These are phyloP conservation scores for Ptychadena robeensis DNA, from an alignment of 2,797 vertebrate genomes.

Conservation along the genomic window DNA sequence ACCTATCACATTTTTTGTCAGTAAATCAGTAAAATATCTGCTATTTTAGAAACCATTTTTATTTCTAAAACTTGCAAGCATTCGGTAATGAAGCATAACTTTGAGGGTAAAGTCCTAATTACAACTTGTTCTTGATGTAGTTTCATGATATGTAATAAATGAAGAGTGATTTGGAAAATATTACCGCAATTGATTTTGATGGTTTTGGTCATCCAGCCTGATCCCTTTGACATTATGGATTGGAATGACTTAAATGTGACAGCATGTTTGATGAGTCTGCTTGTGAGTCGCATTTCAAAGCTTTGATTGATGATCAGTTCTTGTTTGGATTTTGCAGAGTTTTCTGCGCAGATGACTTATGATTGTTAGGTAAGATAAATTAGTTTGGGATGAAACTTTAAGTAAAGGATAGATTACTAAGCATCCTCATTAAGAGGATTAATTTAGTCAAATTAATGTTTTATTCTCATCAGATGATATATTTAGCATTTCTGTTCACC, in stretches of 20 bases:
- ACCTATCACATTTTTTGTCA: background rate
- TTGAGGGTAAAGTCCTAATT: background rate
- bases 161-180: slow-evolving; percentile 8
- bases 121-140: slow-evolving; percentile 11
- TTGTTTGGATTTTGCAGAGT: slow-evolving; percentile 32
- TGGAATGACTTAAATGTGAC: slow-evolving; percentile 21
- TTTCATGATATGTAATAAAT: slow-evolving; percentile 5
- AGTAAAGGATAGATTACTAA: slow-evolving; percentile 32
- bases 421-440: slow-evolving; percentile 24
- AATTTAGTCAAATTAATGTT: slow-evolving; percentile 20
- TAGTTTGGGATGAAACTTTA: slow-evolving; percentile 30
- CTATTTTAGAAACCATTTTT: background rate
- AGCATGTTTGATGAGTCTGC: slow-evolving; percentile 40
- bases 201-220: slow-evolving; percentile 25
- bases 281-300: slow-evolving; percentile 39
- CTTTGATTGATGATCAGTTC: slow-evolving; percentile 28
- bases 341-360: slow-evolving; percentile 29
- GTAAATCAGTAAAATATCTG: background rate
- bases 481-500: background rate
- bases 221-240: slow-evolving; percentile 47
- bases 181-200: slow-evolving; percentile 24
- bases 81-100: background rate
- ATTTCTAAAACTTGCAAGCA: background rate
- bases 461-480: slow-evolving; percentile 26
- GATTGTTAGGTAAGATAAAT: slow-evolving; percentile 44